A percentile compares a stretch with the other conserved stretches of the same genome.
Evolutionary conservation across 2,888 invertebrate genomes (phyloP).

Genomic region (Theretra japonica): DNA sequence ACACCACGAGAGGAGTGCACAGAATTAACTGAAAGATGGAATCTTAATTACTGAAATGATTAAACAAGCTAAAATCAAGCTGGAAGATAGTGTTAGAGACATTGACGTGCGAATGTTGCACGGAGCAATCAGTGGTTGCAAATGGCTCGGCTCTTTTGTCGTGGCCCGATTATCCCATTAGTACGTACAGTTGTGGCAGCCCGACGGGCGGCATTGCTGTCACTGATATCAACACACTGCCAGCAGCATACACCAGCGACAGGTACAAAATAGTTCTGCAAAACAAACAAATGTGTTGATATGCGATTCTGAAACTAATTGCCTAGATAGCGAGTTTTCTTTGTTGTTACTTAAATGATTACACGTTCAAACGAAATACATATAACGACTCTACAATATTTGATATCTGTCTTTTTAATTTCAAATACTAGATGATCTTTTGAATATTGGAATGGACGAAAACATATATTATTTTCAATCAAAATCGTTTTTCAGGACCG

Average conservation of each 20-base stretch:
- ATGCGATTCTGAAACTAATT: not conserved
- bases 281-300: constrained; percentile 46
- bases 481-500: too few species aligned
- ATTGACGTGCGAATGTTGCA: not conserved
- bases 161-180: not conserved
- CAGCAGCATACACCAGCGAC: constrained; percentile 93
- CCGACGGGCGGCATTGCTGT: constrained; percentile 86
- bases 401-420: too few species aligned
- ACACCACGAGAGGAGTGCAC: too few species aligned
- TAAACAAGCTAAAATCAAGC: not conserved
- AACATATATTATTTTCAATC: too few species aligned
- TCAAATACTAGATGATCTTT: too few species aligned
- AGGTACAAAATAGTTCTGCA: constrained; percentile 93
- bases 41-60: too few species aligned
- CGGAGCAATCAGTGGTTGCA: not conserved
- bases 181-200: constrained; percentile 85
- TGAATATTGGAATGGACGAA: too few species aligned
- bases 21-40: too few species aligned
- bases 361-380: too few species aligned
- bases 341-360: too few species aligned
- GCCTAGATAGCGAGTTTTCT: too few species aligned
- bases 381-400: too few species aligned
- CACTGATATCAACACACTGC: constrained; percentile 91
- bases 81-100: not conserved
- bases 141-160: not conserved